Evolutionary conservation across 2,888 invertebrate species (phyloP), one percentile per base, ranked within the genome.

Genomic region (Dynastes maya): DNA sequence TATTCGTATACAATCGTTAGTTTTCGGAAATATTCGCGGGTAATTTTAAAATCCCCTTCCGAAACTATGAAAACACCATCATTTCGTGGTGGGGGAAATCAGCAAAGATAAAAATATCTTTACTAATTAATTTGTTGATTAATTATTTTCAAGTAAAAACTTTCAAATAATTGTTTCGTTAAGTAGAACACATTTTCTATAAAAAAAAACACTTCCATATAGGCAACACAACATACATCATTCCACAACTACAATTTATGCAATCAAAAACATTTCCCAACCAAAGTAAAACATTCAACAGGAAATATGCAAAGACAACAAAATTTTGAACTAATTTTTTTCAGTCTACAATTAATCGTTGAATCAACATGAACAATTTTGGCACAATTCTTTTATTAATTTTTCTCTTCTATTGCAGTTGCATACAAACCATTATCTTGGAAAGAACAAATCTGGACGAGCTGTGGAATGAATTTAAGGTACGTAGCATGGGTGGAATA

Each of bases 381-480:
- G 55, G 32, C n/a, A 16, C 2, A 29, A 61, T 45, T 55, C 16
- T 8, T 1, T 55, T 6, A 8, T 8, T 32, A 13, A 22, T 53
- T 1, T 71, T 37, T 29, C 13, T 53, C 16, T 16, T 55, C 16
- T 71, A 13, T 32, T 32, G 29, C 8, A 16, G n/a, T 53, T 55
- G 4, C 5, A 29, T 32, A 2, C 13, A 71, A 3, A 3, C 55
- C 2, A 37, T 8, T 9, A 32, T 32, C 16, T 6, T 55, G 0
- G 5, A 22, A 6, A 71, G 53, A 55, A 37, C 5, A 2, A 29
- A 64, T 55, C 65, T 79, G 53, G 76, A 83, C 67, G 80, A 81
- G 29, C 75, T 84, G 78, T 85, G 85, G 85, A 67, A 80, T 9
- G 77, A 84, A 78, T 85, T 82, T 79, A 85, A 85, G 82, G 85